Evolutionary conservation across 2,113 vertebrate genomes (phyloP), one percentile per base, ranked within the genome.

Genomic region (Uria lomvia): DNA sequence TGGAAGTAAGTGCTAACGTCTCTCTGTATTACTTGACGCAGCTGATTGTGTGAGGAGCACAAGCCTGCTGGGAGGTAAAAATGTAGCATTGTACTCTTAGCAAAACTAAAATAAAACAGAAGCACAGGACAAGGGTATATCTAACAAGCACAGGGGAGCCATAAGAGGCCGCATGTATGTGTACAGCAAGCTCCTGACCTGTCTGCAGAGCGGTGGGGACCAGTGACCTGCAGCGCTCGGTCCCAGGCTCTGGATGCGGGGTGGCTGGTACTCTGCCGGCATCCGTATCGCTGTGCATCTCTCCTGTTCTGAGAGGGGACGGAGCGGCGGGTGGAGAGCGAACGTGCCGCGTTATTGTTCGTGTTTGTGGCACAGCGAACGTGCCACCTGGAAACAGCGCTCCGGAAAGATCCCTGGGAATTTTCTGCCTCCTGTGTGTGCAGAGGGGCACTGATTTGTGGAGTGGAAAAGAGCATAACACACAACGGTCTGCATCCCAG

Each of bases 271-370:
- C 36, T 36, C 19, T 24, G 36, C n/a, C 4, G 4, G 38, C 7
- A 15, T 34, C 43, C 10, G 2, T 17, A 34, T 24, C 1, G 1
- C 45, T 79, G 62, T 12, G 14, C 9, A 14, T 29, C 50, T 49
- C 59, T 34, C 9, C 0, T 43, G 2, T 40, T 66, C 60, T 45
- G 38, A 65, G 38, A 52, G 15, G 18, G 27, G 34, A 30, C 0
- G 3, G 38, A 47, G 45, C 24, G 27, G 14, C 1, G 1, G n/a
- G 50, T 5, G n/a, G 24, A 68, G 53, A 36, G 42, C 12, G 5
- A 47, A 42, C 11, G 6, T 8, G 15, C 13, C 23, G 4, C 1
- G 2, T 8, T 50, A 3, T 0, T 9, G 15, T n/a, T n/a, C 5
- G 5, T 83, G n/a, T 65, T 60, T 6, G 20, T 78, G 66, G 34